Base-by-base conservation (phyloP, 2,113 vertebrate species). In the Fregata magnificens region DNA sequence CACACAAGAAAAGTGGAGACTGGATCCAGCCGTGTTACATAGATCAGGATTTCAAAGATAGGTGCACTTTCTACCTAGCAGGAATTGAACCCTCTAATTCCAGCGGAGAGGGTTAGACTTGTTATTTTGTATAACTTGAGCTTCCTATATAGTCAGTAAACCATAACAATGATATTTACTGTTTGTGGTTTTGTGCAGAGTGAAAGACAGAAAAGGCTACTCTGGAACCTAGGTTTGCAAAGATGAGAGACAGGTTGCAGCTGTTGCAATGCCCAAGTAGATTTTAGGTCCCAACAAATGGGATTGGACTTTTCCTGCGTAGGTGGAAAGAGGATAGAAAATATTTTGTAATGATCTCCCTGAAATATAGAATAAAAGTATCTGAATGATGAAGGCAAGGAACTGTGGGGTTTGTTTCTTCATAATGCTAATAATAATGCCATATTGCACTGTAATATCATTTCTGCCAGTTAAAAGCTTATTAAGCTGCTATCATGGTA, bases 401-500 rank as follows among this genome's bases (percentile, higher is more conserved):
- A 97, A 94, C 91, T 94, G 40, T 69, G 74, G 50, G 9, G 13
- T 47, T 92, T 93, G 90, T 93, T 90, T 36, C 20, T 93, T 83
- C 74, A 52, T 73, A 84, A 94, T 93, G 74, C 84, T 96, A 95
- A 93, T 95, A 52, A 86, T 88, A 95, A 74, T 96, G 36, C 91
- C 73, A 92, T 62, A 88, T 83, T 95, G 85, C 92, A 92, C 71
- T 55, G 38, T 86, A 84, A 94, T 86, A 97, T 94, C 40, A 80
- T 83, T 89, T 84, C 78, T 91, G 71, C 90, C 74, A 79, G 49
- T 95, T 97, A 93, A 93, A 94, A 84, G 67, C 78, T 95, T 96
- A 79, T 96, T 93, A 96, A 93, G 65, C 44, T 96, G 32, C 83
- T 95, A 91, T 90, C 24, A 19, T 92, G 77, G 79, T 97, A 98